phyloP scores from a whole-genome alignment of 2,888 invertebrate species.

The Synanthedon vespiformis region DNA sequence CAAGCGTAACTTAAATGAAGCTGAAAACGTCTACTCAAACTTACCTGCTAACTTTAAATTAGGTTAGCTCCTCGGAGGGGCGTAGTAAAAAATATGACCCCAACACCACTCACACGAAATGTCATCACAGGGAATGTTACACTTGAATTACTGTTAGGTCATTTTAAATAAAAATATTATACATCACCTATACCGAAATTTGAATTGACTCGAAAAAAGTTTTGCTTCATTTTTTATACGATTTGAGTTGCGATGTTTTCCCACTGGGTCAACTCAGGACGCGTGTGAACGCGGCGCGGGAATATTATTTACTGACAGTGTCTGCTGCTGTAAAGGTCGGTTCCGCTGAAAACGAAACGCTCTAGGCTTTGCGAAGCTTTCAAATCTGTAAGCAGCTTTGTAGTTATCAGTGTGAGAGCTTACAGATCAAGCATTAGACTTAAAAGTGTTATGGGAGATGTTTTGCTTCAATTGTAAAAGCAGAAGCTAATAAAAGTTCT shows the following conservation, averaged over 20 bases:
- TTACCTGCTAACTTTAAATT: slow-evolving; percentile 22
- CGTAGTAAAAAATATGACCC: slow-evolving; percentile 8
- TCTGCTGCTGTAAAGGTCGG: slow-evolving; percentile 13
- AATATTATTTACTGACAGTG: slow-evolving; percentile 14
- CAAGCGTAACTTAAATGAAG: background rate
- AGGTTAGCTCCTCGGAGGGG: slow-evolving; percentile 7
- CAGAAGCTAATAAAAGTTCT: no score
- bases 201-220: background rate
- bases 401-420: slow-evolving; percentile 34
- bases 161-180: background rate
- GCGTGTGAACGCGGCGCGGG: slow-evolving; percentile 16
- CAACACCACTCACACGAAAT: slow-evolving; percentile 4
- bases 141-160: background rate
- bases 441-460: no score
- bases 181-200: background rate
- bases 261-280: slow-evolving; percentile 3
- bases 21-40: slow-evolving; percentile 3
- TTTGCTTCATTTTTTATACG: background rate
- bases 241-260: slow-evolving; percentile 7
- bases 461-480: no score
- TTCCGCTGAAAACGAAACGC: slow-evolving; percentile 19
- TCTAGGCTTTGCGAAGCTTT: slow-evolving; percentile 19
- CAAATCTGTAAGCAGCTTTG: slow-evolving; percentile 36
- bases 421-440: slow-evolving; percentile 13
- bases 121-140: background rate